Conservation (phyloP, 1,140 invertebrate species). For the Pantala flavescens region DNA sequence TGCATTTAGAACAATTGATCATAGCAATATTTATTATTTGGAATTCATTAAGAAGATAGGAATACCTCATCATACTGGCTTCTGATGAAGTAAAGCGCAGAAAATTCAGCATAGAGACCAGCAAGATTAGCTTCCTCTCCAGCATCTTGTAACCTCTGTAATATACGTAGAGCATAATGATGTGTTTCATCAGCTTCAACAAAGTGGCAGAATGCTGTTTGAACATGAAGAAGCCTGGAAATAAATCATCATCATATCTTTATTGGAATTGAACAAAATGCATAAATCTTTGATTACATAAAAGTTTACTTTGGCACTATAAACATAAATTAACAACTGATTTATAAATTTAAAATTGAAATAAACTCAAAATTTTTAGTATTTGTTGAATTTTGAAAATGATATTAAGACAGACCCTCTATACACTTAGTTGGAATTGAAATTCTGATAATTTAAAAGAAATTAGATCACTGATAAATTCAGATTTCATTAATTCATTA, state of each 20-base stretch:
- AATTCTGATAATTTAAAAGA: too few species aligned
- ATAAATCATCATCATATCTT: constrained; percentile 18
- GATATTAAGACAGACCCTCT: too few species aligned
- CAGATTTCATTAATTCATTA: too few species aligned
- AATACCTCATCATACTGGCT: constrained; percentile 68
- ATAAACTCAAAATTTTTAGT: too few species aligned
- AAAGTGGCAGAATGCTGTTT: constrained; percentile 68
- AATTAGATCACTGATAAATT: too few species aligned
- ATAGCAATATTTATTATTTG: too few species aligned
- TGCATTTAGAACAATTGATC: too few species aligned
- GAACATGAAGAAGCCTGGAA: constrained; percentile 66
- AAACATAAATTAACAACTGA: too few species aligned
- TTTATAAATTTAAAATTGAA: too few species aligned
- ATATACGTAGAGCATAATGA: constrained; percentile 42
- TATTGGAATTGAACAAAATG: constrained; percentile 12
- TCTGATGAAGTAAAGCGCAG: constrained; percentile 63
- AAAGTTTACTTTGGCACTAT: too few species aligned
- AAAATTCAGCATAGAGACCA: constrained; percentile 66
- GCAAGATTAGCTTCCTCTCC: constrained; percentile 48
- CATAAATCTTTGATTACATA: background rate
- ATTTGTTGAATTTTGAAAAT: too few species aligned
- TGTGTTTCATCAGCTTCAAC: constrained; percentile 54
- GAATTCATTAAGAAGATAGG: background rate
- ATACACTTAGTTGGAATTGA: too few species aligned
- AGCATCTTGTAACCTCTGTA: constrained; percentile 38